Evolutionary conservation across 2,113 vertebrate species (phyloP), one percentile per base, ranked within the genome.

Genomic region (Neolamprologus falcicula): DNA sequence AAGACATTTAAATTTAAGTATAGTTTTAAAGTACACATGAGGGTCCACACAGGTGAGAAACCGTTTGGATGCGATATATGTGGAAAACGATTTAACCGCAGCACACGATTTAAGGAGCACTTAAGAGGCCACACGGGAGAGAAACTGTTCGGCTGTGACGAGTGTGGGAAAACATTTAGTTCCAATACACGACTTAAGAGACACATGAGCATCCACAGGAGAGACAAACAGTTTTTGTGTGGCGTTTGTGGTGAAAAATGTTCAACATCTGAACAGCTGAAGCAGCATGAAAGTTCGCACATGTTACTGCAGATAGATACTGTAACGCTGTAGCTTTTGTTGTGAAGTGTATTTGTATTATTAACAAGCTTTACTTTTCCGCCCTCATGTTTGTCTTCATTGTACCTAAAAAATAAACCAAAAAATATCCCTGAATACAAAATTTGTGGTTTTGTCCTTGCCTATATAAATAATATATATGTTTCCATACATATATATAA

Each of bases 81-180:
- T 47, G 57, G 57, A 3, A 83, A 63, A 50, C 47, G 40, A 4
- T 50, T 83, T 21, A 83, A 61, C 42, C 81, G 59, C 4, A 83
- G 59, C 26, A 83, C 81, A 3, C 28, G 42, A 31, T 61, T 83
- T 26, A 83, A 63, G 57, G 40, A 31, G 12, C 81, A 83, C 40
- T 33, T 83, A 28, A 63, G 40, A 16, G 40, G 42, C 12, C 81
- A 83, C 82, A 83, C 82, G 1, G 82, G 82, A 37, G 82, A 83
- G 13, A 83, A 83, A 54, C 45, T 35, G 9, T 83, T 83, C 5
- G 21, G 42, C n/a, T 83, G 82, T 40, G 31, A 71, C 1, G 37
- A 57, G 14, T 83, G 82, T 53, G 61, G 61, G 7, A 68, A 83
- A 53, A 53, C 61, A 40, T 83, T 83, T 71, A 82, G 40, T 28